Evolutionary conservation across 2,113 vertebrate species (phyloP).

Genomic region (Myotis davidii): DNA sequence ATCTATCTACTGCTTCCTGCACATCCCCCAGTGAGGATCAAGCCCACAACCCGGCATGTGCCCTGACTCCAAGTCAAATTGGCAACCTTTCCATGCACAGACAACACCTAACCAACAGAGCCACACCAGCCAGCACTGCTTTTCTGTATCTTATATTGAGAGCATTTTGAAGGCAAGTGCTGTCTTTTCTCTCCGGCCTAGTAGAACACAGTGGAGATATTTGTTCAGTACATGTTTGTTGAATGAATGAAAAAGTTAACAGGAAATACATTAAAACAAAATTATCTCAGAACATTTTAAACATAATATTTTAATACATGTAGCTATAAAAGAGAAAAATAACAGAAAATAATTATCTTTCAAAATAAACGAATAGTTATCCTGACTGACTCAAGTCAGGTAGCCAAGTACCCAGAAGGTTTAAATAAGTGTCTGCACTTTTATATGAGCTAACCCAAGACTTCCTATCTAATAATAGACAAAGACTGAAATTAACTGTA

Average conservation of each 20-base stretch:
- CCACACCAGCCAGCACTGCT: neutral
- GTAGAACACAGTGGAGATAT: neutral
- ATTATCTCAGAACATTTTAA: neutral
- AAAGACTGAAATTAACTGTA: no score
- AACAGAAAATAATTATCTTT: neutral
- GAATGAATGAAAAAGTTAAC: neutral
- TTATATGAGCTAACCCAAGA: neutral
- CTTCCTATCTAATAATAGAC: no score
- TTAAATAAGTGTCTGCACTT: neutral
- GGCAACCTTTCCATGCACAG: no score
- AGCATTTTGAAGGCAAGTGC: neutral
- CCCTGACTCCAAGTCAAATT: no score
- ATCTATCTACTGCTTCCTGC: no score
- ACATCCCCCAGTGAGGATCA: no score
- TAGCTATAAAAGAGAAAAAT: neutral
- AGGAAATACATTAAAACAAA: neutral
- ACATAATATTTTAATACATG: neutral
- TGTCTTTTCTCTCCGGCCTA: neutral
- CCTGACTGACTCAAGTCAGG: neutral
- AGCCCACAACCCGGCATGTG: no score
- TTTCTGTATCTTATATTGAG: neutral
- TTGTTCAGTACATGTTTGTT: neutral
- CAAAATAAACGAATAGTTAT: constrained; percentile 17
- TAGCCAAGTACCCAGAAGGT: neutral
- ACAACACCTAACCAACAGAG: no score